Percentiles rank a stretch among this genome's conserved stretches.
Conservation (phyloP, 2,888 invertebrate species). For the Choristoneura rosaceana region DNA sequence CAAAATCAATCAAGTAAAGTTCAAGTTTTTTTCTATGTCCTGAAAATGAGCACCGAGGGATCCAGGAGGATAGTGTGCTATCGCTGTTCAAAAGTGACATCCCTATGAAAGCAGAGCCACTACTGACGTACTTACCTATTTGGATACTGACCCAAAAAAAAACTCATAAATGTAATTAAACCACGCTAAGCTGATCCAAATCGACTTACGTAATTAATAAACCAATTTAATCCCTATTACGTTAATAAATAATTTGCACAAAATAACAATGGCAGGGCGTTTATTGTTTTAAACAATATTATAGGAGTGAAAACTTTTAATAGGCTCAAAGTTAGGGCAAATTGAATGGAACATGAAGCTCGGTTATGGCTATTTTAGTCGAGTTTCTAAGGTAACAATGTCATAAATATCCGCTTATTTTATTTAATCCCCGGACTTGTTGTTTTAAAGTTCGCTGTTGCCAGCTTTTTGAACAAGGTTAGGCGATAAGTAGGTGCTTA, state of each 20-base stretch:
- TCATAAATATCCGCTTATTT: conserved; percentile 30
- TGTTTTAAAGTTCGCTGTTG: conserved; percentile 5
- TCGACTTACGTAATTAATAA: conserved; percentile 17
- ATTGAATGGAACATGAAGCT: conserved; percentile 64
- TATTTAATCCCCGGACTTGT: conserved; percentile 3
- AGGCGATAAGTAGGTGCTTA: neutral
- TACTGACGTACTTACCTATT: no score
- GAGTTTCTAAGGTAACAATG: conserved; percentile 46
- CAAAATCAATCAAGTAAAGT: no score
- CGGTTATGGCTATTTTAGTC: conserved; percentile 61
- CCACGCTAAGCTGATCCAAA: neutral
- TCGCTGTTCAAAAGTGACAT: no score
- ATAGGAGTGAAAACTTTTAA: conserved; percentile 75
- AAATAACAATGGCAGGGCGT: conserved; percentile 61
- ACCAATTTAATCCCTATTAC: conserved; percentile 30
- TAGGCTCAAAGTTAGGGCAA: conserved; percentile 67
- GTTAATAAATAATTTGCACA: conserved; percentile 62
- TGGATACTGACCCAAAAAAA: no score
- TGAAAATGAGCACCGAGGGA: no score
- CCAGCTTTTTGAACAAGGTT: conserved; percentile 4
- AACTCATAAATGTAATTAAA: neutral
- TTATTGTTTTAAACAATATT: conserved; percentile 66
- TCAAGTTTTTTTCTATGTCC: no score
- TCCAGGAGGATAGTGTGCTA: no score
- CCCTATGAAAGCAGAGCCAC: no score